A percentile compares a stretch with the other conserved stretches of the same genome.
Evolutionary conservation across 2,113 vertebrate species (phyloP).

Genomic region (Elachura formosa): DNA sequence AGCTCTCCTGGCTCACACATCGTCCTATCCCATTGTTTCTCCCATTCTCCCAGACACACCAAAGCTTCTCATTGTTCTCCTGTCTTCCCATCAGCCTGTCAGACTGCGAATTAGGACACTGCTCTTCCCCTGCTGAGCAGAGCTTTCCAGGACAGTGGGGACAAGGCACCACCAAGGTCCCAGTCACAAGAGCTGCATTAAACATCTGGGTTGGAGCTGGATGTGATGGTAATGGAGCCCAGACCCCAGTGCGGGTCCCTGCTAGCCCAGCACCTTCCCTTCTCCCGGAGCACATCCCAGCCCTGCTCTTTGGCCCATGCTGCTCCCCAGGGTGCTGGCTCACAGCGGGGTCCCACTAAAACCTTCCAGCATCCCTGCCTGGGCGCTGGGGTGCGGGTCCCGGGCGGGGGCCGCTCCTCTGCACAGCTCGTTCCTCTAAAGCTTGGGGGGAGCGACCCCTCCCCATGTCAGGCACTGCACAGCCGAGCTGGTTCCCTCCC

Average conservation of each 20-base stretch:
- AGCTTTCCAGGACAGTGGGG: neutral
- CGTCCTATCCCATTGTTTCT: neutral
- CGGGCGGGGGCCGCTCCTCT: neutral
- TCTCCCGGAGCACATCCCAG: neutral
- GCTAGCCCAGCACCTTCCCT: fast-evolving
- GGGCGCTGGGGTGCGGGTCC: neutral
- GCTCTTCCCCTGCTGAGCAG: neutral
- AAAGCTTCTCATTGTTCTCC: too few species aligned
- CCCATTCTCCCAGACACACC: too few species aligned
- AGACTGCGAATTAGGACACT: neutral
- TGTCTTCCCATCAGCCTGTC: too few species aligned
- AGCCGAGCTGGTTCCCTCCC: neutral
- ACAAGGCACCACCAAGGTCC: neutral
- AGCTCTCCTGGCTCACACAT: fast-evolving
- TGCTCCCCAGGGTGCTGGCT: too few species aligned
- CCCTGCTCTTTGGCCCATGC: fast-evolving
- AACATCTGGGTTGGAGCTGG: neutral
- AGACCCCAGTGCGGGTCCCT: neutral
- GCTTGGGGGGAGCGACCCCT: neutral
- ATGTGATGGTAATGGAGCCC: neutral
- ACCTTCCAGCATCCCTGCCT: fast-evolving
- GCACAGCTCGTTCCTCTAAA: neutral
- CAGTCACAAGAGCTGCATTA: neutral
- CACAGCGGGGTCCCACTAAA: neutral
- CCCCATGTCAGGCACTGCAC: neutral